Conservation (phyloP, 2,888 invertebrate genomes). For the Polyploca ridens region DNA sequence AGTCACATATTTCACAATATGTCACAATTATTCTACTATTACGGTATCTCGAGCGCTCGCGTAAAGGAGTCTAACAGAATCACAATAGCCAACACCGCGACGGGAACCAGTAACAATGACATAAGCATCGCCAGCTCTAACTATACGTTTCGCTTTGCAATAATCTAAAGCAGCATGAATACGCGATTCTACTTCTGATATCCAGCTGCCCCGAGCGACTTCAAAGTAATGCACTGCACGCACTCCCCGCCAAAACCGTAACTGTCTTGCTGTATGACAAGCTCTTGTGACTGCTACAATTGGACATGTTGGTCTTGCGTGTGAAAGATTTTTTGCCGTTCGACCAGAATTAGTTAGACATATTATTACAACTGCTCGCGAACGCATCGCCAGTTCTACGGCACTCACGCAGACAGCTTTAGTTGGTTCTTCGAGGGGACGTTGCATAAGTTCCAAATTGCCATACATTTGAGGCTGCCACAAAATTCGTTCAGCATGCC, state of each 20-base stretch:
- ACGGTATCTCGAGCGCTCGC: conserved; percentile 70
- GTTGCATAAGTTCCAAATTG: conserved; percentile 86
- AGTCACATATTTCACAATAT: not conserved
- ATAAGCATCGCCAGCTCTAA: conserved; percentile 73
- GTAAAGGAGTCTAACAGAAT: conserved; percentile 68
- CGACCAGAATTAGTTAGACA: conserved; percentile 90
- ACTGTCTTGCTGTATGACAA: conserved; percentile 87
- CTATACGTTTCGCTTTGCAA: conserved; percentile 72
- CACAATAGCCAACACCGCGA: conserved; percentile 74
- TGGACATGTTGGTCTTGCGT: conserved; percentile 89
- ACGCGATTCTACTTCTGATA: conserved; percentile 66
- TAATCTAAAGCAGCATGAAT: conserved; percentile 72
- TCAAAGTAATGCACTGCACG: conserved; percentile 82
- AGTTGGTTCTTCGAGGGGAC: conserved; percentile 81
- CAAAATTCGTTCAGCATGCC: conserved; percentile 93
- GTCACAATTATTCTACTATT: conserved; percentile 11
- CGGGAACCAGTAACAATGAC: conserved; percentile 70
- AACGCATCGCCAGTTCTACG: conserved; percentile 69
- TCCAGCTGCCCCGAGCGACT: conserved; percentile 58
- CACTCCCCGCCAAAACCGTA: conserved; percentile 79
- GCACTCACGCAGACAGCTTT: conserved; percentile 81
- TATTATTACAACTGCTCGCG: conserved; percentile 85
- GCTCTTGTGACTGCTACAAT: conserved; percentile 89
- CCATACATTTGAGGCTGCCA: conserved; percentile 92
- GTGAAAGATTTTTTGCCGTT: conserved; percentile 88